phyloP scores from a whole-genome alignment of 1,140 invertebrate genomes.

The Delia radicum region DNA sequence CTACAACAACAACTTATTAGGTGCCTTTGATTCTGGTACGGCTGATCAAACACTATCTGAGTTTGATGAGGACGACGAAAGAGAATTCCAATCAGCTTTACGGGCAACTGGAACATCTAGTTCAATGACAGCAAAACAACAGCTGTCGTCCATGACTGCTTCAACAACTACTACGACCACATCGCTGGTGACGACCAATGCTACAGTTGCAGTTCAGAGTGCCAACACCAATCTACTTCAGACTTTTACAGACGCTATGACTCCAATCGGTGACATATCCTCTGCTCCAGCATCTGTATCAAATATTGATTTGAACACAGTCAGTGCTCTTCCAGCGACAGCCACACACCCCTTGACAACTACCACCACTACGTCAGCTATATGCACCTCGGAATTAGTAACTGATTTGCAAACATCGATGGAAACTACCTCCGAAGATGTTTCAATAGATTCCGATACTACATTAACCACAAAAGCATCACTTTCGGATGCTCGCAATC shows the following conservation, averaged over 20 bases:
- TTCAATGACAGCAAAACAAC: conserved; percentile 8
- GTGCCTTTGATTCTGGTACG: conserved; percentile 65
- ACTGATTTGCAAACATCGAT: conserved; percentile 37
- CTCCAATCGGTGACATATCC: background rate
- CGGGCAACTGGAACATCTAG: conserved; percentile 60
- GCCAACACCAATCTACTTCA: background rate
- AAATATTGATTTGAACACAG: background rate
- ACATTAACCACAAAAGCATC: conserved; percentile 66
- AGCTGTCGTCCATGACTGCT: background rate
- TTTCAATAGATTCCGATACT: conserved; percentile 58
- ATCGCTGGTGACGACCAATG: background rate
- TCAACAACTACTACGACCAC: conserved; percentile 16
- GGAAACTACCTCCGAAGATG: conserved; percentile 55
- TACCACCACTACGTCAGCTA: conserved; percentile 33
- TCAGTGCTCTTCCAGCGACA: background rate
- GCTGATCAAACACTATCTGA: conserved; percentile 68
- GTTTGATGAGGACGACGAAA: conserved; percentile 77
- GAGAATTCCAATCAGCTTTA: conserved; percentile 69
- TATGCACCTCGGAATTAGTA: conserved; percentile 31
- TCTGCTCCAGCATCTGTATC: background rate
- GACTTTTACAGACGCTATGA: background rate
- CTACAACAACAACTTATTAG: conserved; percentile 65
- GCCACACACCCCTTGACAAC: conserved; percentile 25
- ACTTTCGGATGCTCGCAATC: conserved; percentile 74
- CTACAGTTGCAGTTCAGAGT: background rate